Percentiles rank a stretch among this genome's conserved stretches.
Evolutionary conservation across 2,888 invertebrate genomes (phyloP).

Genomic region (Drosophila mulleri): DNA sequence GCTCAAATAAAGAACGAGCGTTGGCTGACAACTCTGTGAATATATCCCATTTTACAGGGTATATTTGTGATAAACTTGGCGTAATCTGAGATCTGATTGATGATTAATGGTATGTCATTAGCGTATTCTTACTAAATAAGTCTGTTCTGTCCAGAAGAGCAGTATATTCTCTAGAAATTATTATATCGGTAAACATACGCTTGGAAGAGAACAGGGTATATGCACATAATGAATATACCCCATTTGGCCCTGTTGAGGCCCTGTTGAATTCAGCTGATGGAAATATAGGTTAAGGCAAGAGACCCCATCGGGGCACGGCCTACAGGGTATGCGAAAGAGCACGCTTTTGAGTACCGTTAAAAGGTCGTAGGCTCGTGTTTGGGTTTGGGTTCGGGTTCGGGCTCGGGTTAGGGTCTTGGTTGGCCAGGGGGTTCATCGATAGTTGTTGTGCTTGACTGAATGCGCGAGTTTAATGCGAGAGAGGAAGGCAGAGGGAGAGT

Average conservation of each 20-base stretch:
- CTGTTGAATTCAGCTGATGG: background rate
- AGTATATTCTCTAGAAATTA: background rate
- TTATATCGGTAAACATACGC: background rate
- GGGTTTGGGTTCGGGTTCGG: background rate
- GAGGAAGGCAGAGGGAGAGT: background rate
- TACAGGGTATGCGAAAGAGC: constrained; percentile 15
- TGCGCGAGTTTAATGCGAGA: constrained; percentile 72
- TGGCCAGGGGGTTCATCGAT: constrained; percentile 31
- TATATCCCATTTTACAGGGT: background rate
- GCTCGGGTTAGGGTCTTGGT: background rate
- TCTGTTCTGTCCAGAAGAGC: too few relatives aligned
- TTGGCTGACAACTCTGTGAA: too few relatives aligned
- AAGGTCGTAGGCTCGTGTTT: constrained; percentile 24
- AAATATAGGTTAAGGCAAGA: background rate
- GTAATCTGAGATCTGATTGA: too few relatives aligned
- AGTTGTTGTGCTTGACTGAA: constrained; percentile 75
- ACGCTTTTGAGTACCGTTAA: constrained; percentile 22
- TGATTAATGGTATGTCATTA: background rate
- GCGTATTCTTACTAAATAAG: too few relatives aligned
- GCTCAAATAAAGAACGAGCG: too few relatives aligned
- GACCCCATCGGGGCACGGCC: background rate
- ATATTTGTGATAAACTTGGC: background rate
- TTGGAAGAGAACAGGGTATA: background rate
- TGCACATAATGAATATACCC: background rate
- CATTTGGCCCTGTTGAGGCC: background rate